A percentile compares a stretch with the other conserved stretches of the same genome.
Conservation (phyloP, 2,797 vertebrate species). For the Malacoctenus gilli region DNA sequence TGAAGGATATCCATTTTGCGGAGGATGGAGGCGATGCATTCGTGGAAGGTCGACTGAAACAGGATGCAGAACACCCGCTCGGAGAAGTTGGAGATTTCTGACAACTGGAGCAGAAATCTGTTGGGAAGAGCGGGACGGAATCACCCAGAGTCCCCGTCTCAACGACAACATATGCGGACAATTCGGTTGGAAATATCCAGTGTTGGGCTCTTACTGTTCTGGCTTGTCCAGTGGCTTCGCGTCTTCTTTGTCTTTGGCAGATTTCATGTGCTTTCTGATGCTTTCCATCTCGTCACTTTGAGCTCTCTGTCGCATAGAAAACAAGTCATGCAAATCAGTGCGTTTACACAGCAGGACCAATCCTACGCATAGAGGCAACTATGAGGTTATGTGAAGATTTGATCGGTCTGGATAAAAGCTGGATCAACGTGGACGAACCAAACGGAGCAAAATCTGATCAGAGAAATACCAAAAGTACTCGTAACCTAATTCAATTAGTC, state of each 20-base stretch:
- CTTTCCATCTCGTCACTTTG: slow-evolving; percentile 93
- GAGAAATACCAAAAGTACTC: too few relatives aligned
- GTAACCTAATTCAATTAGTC: too few relatives aligned
- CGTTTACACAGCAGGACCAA: neutral
- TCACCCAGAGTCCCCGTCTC: slow-evolving; percentile 2
- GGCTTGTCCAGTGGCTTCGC: slow-evolving; percentile 95
- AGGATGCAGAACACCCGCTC: slow-evolving; percentile 97
- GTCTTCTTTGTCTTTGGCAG: slow-evolving; percentile 88
- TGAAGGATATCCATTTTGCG: slow-evolving; percentile 93
- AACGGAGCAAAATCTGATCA: too few relatives aligned
- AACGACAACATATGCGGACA: too few relatives aligned
- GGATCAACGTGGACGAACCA: too few relatives aligned
- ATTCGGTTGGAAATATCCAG: too few relatives aligned
- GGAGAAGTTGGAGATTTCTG: slow-evolving; percentile 95
- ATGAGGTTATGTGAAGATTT: too few relatives aligned
- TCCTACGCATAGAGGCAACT: neutral
- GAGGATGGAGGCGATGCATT: slow-evolving; percentile 87
- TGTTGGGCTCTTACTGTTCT: slow-evolving; percentile 90
- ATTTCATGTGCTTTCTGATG: slow-evolving; percentile 91
- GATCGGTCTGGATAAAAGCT: too few relatives aligned
- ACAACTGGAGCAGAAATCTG: slow-evolving; percentile 95
- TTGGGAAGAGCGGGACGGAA: slow-evolving; percentile 29
- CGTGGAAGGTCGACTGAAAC: slow-evolving; percentile 93
- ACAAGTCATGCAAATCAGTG: slow-evolving; percentile 5
- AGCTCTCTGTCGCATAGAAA: slow-evolving; percentile 84